Percentiles rank a stretch among this genome's conserved stretches.
Conservation (phyloP, 2,797 vertebrate species). For the Myotis findleyi region DNA sequence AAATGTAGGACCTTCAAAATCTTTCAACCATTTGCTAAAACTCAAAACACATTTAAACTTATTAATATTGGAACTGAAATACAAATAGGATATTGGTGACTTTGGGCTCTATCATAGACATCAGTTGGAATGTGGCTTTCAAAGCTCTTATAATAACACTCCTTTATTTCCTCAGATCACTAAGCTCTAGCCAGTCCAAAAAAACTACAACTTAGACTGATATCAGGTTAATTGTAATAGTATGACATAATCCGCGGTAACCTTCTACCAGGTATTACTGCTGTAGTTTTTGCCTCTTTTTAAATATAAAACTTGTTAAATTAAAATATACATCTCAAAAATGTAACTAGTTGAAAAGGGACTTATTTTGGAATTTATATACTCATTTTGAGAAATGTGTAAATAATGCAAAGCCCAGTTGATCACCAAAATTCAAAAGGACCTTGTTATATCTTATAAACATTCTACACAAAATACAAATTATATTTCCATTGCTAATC, state of each 20-base stretch:
- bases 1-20: conserved; percentile 24
- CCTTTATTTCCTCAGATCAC: not conserved
- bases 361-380: conserved; percentile 20
- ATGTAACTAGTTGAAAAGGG: not conserved
- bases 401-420: conserved; percentile 43
- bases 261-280: not conserved
- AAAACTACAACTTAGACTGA: not conserved
- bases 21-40: conserved; percentile 51
- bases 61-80: conserved; percentile 37
- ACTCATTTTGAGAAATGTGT: conserved; percentile 53
- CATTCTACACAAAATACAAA: not conserved
- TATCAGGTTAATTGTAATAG: not conserved
- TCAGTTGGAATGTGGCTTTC: not conserved
- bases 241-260: not conserved
- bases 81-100: not conserved
- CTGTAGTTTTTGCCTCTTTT: not conserved
- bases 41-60: conserved; percentile 33
- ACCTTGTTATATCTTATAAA: not conserved
- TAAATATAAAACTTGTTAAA: not conserved
- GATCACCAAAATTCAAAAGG: conserved; percentile 52
- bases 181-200: not conserved
- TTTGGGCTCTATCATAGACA: not conserved
- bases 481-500: not conserved
- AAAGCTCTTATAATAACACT: not conserved
- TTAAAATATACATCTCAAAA: conserved; percentile 41